Base-by-base conservation (phyloP, 2,888 invertebrate genomes). In the Eupithecia subumbrata region DNA sequence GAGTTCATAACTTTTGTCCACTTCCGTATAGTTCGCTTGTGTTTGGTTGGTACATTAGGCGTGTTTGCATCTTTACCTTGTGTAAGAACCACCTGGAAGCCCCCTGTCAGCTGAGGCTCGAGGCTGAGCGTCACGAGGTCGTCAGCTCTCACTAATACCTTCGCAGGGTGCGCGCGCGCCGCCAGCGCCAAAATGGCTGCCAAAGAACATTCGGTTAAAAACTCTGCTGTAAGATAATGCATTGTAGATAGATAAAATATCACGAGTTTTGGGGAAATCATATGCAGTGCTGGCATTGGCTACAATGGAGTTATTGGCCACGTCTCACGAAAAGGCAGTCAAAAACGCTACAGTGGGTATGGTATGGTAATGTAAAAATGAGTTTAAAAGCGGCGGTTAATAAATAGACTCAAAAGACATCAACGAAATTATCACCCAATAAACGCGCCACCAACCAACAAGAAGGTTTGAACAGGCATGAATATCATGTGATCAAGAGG, bases 51-150 rank as follows among this genome's bases (percentile, higher is more conserved):
- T 52, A 0, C n/a, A 52, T 48, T 52, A 22, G 9, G 12, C n/a
- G n/a, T 25, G 22, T 60, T 25, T 56, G 9, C 9, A 11, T 11
- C 22, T 14, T 60, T 85, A 92, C 93, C 91, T 81, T 89, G 83
- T 67, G 83, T 79, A 0, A 94, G 76, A 0, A 86, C 80, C 22
- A 93, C 78, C 1, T 87, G 77, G 81, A 94, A 94, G 5, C 94
- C 94, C 9, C 94, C 94, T 8, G 90, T 91, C 37, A 92, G 84
- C 72, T 90, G 88, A 0, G 94, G 94, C 72, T 91, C 92, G 73
- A 95, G 78, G 4, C 87, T 87, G 3, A 94, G 85, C 0, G 87
- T 90, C 77, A 89, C 87, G 74, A 90, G 91, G 80, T 88, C 89
- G 45, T 88, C 88, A 30, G 86, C 87, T 30, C 86, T 83, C 11